Conservation (phyloP, 2,888 invertebrate genomes). For the Meiosimyza platycephala region DNA sequence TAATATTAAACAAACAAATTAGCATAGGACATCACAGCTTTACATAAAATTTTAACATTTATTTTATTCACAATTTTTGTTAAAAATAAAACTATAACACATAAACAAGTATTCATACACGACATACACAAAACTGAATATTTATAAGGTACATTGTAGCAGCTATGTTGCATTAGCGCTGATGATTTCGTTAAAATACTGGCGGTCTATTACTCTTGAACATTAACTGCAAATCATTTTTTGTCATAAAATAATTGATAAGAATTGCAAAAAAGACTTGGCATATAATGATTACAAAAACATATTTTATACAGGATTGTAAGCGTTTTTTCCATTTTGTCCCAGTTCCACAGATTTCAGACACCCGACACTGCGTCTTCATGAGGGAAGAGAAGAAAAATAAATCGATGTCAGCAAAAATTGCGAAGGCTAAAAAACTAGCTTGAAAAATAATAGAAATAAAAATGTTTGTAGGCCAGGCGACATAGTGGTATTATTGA, state of each 20-base stretch:
- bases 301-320: conserved; percentile 54
- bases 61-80: conserved; percentile 13
- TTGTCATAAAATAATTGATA: conserved; percentile 51
- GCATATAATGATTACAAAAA: conserved; percentile 51
- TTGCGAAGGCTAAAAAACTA: neutral
- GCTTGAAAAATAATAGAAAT: neutral
- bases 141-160: too few species aligned
- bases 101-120: neutral
- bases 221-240: conserved; percentile 55
- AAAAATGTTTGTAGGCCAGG: too few species aligned
- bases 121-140: too few species aligned
- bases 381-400: conserved; percentile 42
- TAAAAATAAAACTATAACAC: conserved; percentile 15
- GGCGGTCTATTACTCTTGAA: conserved; percentile 54
- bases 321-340: conserved; percentile 50
- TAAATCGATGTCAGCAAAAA: conserved; percentile 30
- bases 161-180: neutral
- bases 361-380: conserved; percentile 46
- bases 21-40: conserved; percentile 49
- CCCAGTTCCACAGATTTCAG: conserved; percentile 46
- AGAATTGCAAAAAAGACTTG: conserved; percentile 51
- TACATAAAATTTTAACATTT: conserved; percentile 30
- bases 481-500: too few species aligned
- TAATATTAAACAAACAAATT: too few species aligned
- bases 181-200: conserved; percentile 47